phyloP scores from a whole-genome alignment of 2,888 invertebrate species.

The Cecidostiba fungosa region DNA sequence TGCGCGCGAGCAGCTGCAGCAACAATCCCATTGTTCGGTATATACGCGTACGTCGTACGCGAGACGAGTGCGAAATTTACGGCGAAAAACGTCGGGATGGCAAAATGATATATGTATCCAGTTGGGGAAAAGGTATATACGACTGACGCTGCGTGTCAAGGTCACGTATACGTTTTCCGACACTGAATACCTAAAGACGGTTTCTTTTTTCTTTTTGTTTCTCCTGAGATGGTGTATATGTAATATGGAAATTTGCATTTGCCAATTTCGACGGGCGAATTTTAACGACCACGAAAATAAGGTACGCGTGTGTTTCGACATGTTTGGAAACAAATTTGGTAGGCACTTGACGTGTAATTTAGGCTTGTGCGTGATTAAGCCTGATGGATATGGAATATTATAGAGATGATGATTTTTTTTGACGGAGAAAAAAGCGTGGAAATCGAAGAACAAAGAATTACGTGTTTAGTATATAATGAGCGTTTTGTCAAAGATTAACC shows the following conservation, averaged over 20 bases:
- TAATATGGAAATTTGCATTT: conserved; percentile 62
- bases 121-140: background rate
- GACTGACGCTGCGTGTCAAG: conserved; percentile 72
- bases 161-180: conserved; percentile 74
- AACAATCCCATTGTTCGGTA: conserved; percentile 47
- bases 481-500: background rate
- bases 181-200: conserved; percentile 69
- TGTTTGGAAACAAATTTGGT: conserved; percentile 13
- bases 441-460: background rate
- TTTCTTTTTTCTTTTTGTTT: conserved; percentile 14
- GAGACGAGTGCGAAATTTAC: conserved; percentile 33
- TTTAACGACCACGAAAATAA: conserved; percentile 43
- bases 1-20: conserved; percentile 1
- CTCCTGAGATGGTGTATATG: background rate
- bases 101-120: conserved; percentile 58
- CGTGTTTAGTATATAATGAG: background rate
- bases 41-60: conserved; percentile 24
- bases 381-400: background rate
- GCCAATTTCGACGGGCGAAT: conserved; percentile 65
- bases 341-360: background rate
- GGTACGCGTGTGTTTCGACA: background rate
- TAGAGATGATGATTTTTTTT: background rate
- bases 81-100: conserved; percentile 30
- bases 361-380: background rate
- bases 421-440: background rate